These are phyloP conservation scores for Kryptolebias ocellatus DNA, from an alignment of 2,797 vertebrate species.

Conservation along the genomic window DNA sequence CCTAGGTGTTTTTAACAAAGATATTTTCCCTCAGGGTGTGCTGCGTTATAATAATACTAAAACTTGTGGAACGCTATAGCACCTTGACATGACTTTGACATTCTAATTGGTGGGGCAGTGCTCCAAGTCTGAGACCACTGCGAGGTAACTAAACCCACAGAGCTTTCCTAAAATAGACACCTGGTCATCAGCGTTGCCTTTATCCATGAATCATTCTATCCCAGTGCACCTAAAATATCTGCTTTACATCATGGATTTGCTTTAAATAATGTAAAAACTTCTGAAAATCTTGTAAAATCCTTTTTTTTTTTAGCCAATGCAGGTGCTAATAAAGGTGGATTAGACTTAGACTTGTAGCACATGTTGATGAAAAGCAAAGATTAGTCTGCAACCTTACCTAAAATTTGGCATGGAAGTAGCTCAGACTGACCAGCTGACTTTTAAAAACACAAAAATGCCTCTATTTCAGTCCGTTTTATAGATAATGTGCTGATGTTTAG, in stretches of 20 bases:
- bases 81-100: conserved; percentile 42
- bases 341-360: background rate
- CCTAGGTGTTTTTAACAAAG: conserved; percentile 15
- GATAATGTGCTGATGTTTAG: no score
- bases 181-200: conserved; percentile 8
- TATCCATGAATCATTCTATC: background rate
- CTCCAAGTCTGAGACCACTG: conserved; percentile 10
- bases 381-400: background rate
- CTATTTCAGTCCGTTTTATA: no score
- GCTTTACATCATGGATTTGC: background rate
- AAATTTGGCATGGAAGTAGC: no score
- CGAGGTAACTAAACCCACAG: conserved; percentile 13
- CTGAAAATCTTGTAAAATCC: background rate
- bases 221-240: background rate
- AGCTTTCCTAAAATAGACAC: conserved; percentile 19
- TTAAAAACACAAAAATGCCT: no score
- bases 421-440: no score
- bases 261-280: background rate
- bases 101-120: conserved; percentile 7
- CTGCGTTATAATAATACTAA: conserved; percentile 11
- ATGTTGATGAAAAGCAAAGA: background rate
- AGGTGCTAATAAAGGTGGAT: background rate
- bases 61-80: conserved; percentile 2
- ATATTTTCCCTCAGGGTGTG: conserved; percentile 19
- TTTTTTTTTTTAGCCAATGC: background rate